Conservation (phyloP, 2,113 vertebrate species). For the Phylloscopus whistleri region DNA sequence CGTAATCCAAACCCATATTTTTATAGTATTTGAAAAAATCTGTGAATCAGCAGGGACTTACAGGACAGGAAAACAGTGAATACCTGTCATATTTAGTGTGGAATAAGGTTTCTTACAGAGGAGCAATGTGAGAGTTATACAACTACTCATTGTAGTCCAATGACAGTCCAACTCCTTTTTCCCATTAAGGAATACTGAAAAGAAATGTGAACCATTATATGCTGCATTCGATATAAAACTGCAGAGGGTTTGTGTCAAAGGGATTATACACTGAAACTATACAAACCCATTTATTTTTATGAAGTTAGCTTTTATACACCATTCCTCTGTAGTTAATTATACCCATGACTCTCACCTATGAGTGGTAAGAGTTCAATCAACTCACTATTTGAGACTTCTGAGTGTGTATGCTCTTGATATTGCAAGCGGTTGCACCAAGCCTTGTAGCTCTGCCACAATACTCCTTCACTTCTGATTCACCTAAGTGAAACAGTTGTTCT, state of each 20-base stretch:
- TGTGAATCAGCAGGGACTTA: not conserved
- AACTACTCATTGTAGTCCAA: not conserved
- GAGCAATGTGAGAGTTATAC: not conserved
- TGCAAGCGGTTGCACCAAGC: not conserved
- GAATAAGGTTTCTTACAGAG: not conserved
- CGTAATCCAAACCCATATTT: not conserved
- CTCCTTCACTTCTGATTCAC: not conserved
- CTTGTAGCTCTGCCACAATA: not conserved
- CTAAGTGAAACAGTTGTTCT: not conserved
- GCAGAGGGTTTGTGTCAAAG: not conserved
- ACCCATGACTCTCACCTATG: not conserved
- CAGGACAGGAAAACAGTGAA: not conserved
- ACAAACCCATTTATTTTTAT: not conserved
- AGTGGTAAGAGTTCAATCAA: not conserved
- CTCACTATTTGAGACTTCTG: not conserved
- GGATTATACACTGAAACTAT: not conserved
- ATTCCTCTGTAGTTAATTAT: not conserved
- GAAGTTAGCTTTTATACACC: not conserved
- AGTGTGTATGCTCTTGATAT: not conserved
- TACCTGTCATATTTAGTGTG: fast-evolving
- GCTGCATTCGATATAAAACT: not conserved
- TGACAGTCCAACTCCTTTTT: not conserved
- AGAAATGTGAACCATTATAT: not conserved
- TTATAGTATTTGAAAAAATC: not conserved
- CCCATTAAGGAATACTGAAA: not conserved